Conservation (phyloP, 2,113 vertebrate genomes). For the Otolemur garnettii region DNA sequence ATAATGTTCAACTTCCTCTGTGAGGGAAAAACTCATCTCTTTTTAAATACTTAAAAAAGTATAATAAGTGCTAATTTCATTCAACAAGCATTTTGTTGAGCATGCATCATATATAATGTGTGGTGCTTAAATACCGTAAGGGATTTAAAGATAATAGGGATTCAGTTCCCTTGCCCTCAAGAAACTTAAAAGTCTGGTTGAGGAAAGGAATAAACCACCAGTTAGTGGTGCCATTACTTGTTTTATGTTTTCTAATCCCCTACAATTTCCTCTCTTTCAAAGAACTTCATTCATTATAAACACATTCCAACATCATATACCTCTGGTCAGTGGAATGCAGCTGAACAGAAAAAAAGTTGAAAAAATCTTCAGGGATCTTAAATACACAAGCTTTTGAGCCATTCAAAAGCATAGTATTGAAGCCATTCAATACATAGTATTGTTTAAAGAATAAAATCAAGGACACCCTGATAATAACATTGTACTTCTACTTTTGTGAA, state of each 20-base stretch:
- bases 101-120: neutral
- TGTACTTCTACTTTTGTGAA: neutral
- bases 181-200: constrained; percentile 18
- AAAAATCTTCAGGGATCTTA: neutral
- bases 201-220: neutral
- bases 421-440: no score
- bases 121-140: neutral
- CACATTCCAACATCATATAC: neutral
- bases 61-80: neutral
- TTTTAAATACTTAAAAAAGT: neutral
- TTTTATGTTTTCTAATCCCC: neutral
- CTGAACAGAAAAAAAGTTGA: neutral
- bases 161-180: neutral
- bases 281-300: neutral
- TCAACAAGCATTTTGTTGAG: neutral
- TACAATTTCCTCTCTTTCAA: neutral
- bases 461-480: neutral
- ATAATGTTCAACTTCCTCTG: neutral
- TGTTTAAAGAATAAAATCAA: constrained; percentile 24
- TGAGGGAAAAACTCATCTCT: neutral
- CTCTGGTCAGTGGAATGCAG: neutral
- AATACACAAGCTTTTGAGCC: neutral
- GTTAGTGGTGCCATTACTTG: neutral
- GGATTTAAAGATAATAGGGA: neutral
- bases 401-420: no score